These are phyloP conservation scores for Megamerina dolium DNA, from an alignment of 2,888 invertebrate genomes.

Conservation along the genomic window DNA sequence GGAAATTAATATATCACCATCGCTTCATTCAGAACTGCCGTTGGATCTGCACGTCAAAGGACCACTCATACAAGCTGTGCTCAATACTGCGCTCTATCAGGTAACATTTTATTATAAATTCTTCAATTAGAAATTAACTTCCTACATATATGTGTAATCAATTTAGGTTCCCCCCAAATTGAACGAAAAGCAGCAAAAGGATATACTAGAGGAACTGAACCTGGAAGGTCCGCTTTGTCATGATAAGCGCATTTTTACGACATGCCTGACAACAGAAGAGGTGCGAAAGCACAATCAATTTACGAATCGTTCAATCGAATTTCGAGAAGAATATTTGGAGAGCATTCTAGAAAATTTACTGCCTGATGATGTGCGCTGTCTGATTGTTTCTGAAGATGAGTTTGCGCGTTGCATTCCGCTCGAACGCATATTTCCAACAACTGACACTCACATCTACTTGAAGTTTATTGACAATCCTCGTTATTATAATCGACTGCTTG, in stretches of 20 bases:
- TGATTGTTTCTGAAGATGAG: conserved; percentile 85
- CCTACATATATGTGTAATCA: not conserved
- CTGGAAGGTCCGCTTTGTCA: conserved; percentile 55
- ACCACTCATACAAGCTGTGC: conserved; percentile 79
- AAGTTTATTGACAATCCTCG: conserved; percentile 73
- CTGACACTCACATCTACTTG: conserved; percentile 68
- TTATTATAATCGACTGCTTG: conserved; percentile 87
- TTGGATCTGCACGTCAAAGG: conserved; percentile 91
- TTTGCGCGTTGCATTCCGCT: conserved; percentile 61
- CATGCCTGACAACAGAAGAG: conserved; percentile 63
- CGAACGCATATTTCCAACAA: conserved; percentile 80
- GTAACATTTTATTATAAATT: conserved; percentile 52
- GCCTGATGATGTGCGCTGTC: conserved; percentile 82
- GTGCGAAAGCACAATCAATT: conserved; percentile 53
- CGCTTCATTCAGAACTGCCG: conserved; percentile 79
- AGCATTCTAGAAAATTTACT: conserved; percentile 79
- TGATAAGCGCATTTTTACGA: conserved; percentile 65
- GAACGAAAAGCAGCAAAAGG: conserved; percentile 40
- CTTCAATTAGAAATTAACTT: not conserved
- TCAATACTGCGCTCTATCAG: conserved; percentile 90
- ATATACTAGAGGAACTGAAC: conserved; percentile 37
- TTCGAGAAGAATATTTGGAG: conserved; percentile 58
- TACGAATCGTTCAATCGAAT: conserved; percentile 42
- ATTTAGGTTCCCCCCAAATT: conserved; percentile 46
- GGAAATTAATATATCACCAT: conserved; percentile 89